Conservation (phyloP, 2,797 vertebrate genomes). For the Allobates femoralis region DNA sequence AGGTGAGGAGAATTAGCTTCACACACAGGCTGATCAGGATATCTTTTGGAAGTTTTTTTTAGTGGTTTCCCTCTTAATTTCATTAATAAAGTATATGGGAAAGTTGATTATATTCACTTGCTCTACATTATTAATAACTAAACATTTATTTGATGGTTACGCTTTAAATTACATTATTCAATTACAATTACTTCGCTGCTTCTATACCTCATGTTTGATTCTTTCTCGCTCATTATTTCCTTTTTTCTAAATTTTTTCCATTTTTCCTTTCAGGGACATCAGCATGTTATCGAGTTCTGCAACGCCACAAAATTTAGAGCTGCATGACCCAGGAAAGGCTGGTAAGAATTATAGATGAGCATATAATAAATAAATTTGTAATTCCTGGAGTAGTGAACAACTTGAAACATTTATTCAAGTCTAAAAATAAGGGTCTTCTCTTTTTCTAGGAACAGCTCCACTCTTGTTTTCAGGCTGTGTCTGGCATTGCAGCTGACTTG, state of each 20-base stretch:
- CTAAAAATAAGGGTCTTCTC: background rate
- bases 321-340: conserved; percentile 87
- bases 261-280: conserved; percentile 86
- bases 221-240: conserved; percentile 8
- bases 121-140: no score
- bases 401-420: background rate
- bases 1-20: no score
- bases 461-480: background rate
- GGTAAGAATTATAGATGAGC: conserved; percentile 77
- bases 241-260: conserved; percentile 69
- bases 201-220: background rate
- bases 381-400: background rate
- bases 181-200: background rate
- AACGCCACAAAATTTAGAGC: conserved; percentile 89
- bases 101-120: no score
- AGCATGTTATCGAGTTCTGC: conserved; percentile 95
- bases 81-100: no score
- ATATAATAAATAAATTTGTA: background rate
- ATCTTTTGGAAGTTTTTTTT: no score
- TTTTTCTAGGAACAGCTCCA: background rate
- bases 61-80: no score
- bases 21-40: no score
- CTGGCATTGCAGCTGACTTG: background rate
- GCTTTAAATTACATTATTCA: background rate
- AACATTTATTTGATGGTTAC: no score